Conservation (phyloP, 1,140 invertebrate species). For the Eulimnadia texana region DNA sequence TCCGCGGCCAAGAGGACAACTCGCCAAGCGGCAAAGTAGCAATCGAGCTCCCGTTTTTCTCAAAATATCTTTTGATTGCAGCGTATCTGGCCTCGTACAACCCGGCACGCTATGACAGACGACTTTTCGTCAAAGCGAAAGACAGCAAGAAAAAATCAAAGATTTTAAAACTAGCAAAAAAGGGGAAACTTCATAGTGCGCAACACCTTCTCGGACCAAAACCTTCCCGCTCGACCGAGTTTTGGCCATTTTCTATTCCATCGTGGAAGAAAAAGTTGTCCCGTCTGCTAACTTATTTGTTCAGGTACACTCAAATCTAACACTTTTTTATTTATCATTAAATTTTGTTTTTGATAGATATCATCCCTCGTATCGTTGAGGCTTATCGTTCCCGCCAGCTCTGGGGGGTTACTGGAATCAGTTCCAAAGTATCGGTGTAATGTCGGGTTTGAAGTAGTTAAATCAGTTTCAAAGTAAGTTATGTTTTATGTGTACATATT, state of each 20-base stretch:
- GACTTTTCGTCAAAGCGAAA: constrained; percentile 49
- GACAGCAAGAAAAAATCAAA: constrained; percentile 44
- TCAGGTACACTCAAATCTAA: constrained; percentile 38
- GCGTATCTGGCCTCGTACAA: constrained; percentile 84
- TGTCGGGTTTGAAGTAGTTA: constrained; percentile 1
- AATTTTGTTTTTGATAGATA: background rate
- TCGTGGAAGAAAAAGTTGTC: constrained; percentile 65
- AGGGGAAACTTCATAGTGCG: constrained; percentile 23
- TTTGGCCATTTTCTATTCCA: constrained; percentile 80
- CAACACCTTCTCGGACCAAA: constrained; percentile 51
- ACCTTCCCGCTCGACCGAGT: constrained; percentile 66
- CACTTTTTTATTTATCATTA: background rate
- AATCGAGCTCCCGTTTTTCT: constrained; percentile 74
- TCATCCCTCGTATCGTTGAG: background rate
- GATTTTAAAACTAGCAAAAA: constrained; percentile 38
- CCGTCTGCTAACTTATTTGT: constrained; percentile 65
- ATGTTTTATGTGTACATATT: background rate
- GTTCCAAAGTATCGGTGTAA: constrained; percentile 7
- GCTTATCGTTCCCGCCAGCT: background rate
- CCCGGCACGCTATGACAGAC: constrained; percentile 65
- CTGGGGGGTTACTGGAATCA: constrained; percentile 1
- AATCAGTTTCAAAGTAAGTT: background rate
- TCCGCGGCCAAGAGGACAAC: constrained; percentile 37
- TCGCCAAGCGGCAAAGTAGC: background rate
- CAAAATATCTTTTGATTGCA: constrained; percentile 73